Evolutionary conservation across 2,113 vertebrate genomes (phyloP).

Genomic region (Toxotes chatareus): DNA sequence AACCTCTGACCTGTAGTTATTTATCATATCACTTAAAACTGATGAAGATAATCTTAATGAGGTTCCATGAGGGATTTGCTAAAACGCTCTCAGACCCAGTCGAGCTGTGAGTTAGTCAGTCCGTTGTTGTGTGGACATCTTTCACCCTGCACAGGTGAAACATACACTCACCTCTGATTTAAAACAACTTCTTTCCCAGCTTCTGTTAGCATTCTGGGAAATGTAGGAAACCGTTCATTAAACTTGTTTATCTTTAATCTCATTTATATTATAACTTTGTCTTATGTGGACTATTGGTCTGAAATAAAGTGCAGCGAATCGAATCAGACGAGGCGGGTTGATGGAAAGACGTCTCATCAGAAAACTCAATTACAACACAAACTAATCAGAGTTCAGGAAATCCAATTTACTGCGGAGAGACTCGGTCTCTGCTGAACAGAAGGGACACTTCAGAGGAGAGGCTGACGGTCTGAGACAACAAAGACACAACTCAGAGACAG

Average conservation of each 20-base stretch:
- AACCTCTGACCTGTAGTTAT: too few relatives aligned
- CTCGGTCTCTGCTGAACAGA: constrained; percentile 5
- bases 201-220: background rate
- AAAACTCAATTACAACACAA: constrained; percentile 50
- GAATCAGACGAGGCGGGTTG: background rate
- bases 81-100: too few relatives aligned
- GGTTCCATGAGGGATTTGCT: too few relatives aligned
- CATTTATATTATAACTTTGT: background rate
- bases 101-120: too few relatives aligned
- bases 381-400: constrained; percentile 54
- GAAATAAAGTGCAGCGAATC: background rate
- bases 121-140: too few relatives aligned
- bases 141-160: too few relatives aligned
- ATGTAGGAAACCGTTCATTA: background rate
- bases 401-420: constrained; percentile 53
- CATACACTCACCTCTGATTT: too few relatives aligned
- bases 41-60: too few relatives aligned
- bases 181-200: background rate
- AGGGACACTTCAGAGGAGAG: constrained; percentile 13
- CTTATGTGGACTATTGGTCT: background rate
- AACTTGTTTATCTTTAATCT: background rate
- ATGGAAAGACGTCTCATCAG: constrained; percentile 16
- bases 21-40: too few relatives aligned
- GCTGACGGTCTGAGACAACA: background rate
- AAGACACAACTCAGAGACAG: constrained; percentile 1